Base-by-base conservation (phyloP, 2,888 invertebrate species). In the Saturnia pavonia region DNA sequence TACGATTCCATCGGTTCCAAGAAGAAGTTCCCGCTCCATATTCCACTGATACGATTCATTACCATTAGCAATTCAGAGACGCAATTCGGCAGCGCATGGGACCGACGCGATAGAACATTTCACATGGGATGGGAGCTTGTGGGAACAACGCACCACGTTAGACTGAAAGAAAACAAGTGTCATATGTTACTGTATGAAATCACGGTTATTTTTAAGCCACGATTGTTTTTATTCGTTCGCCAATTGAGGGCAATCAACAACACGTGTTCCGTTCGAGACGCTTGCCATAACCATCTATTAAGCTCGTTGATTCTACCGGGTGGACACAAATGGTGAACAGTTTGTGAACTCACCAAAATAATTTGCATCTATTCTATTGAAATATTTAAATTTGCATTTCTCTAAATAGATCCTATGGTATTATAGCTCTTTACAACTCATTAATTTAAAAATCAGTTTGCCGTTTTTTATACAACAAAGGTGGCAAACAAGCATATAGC, bases 151-250 rank as follows among this genome's bases (percentile, higher is more conserved):
- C 78, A 82, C 82, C 82, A 82, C 83, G 85, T 82, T 87, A 84
- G 84, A 80, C 85, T 82, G 77, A 89, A 86, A 89, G 89, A 89
- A 89, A 90, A 90, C 88, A 89, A 85, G 80, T 86, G 86, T 91
- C 93, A 94, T 91, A 92, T 93, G 92, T 90, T 92, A 84, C 79
- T 78, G 79, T 87, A 94, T 94, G 93, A 93, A 94, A 94, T 94
- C 94, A 94, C 93, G 91, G 92, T 89, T 94, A 94, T 94, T 94
- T 94, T 93, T 92, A 90, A 91, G 91, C 91, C 90, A 90, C 88
- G 92, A 92, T 93, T 93, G 93, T 94, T 94, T 94, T 94, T 93
- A 94, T 94, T 94, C 90, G 92, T 85, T 89, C 91, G 92, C 92
- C 94, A 94, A 94, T 94, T 94, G 94, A 85, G 93, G 92, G 89